phyloP scores from a whole-genome alignment of 2,888 invertebrate genomes.

The Gastracanthus pulcherrimus region DNA sequence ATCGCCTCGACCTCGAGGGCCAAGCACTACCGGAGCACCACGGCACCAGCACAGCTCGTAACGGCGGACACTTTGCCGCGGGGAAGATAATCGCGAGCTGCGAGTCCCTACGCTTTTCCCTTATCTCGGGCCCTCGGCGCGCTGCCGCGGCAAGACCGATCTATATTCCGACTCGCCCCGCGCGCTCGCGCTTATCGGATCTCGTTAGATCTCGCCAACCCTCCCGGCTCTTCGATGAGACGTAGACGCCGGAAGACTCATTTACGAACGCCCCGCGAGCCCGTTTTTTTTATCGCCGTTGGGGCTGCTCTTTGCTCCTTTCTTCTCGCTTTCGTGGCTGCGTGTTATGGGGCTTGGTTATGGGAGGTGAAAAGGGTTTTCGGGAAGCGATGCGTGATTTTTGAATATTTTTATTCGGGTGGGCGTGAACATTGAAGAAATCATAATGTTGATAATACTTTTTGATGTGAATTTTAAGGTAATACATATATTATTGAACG shows the following conservation, averaged over 20 bases:
- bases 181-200: constrained; percentile 29
- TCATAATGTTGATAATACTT: too few relatives aligned
- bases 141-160: not conserved
- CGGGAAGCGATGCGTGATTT: too few relatives aligned
- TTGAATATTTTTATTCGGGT: too few relatives aligned
- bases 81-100: constrained; percentile 50
- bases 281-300: not conserved
- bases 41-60: not conserved
- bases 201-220: constrained; percentile 33
- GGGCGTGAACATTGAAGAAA: too few relatives aligned
- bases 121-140: not conserved
- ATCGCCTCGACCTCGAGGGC: constrained; percentile 20
- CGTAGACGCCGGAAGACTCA: constrained; percentile 31
- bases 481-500: too few relatives aligned
- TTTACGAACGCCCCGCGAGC: not conserved
- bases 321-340: not conserved
- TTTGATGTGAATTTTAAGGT: too few relatives aligned
- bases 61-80: constrained; percentile 33
- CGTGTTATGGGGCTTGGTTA: not conserved
- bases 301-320: not conserved
- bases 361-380: not conserved
- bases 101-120: constrained; percentile 28
- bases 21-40: not conserved
- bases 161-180: constrained; percentile 26
- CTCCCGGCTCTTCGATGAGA: constrained; percentile 3